A percentile compares a stretch with the other conserved stretches of the same genome.
These are phyloP conservation scores for Alectoris magna DNA, from an alignment of 2,797 vertebrate genomes.

Conservation along the genomic window DNA sequence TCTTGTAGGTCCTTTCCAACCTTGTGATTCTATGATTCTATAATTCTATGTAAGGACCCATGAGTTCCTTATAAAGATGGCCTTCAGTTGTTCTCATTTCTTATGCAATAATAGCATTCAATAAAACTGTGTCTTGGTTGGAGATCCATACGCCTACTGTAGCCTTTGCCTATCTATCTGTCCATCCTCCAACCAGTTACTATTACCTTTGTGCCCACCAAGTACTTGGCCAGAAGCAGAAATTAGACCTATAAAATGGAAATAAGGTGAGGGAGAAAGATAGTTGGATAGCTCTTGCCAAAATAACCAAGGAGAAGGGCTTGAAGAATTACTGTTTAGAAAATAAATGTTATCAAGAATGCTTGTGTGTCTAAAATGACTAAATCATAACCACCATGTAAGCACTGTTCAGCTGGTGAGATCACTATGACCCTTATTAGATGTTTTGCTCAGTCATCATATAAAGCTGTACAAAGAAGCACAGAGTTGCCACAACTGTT, in stretches of 20 bases:
- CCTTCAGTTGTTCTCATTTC: background rate
- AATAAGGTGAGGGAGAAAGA: background rate
- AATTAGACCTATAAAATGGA: background rate
- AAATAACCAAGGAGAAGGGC: background rate
- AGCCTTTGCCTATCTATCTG: background rate
- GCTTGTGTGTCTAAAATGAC: background rate
- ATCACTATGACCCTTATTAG: slow-evolving; percentile 9
- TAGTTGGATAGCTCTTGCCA: background rate
- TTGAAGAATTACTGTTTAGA: background rate
- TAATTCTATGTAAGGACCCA: background rate
- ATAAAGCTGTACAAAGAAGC: background rate
- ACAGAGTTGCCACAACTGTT: background rate
- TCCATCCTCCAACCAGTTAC: background rate
- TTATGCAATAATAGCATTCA: background rate
- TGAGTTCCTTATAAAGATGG: background rate
- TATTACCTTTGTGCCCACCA: background rate
- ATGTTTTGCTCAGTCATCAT: background rate
- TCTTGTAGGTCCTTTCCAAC: too few species aligned
- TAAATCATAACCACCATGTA: background rate
- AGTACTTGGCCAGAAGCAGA: background rate
- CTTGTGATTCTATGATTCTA: too few species aligned
- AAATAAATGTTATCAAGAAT: background rate
- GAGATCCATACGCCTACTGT: background rate
- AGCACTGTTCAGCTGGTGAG: background rate
- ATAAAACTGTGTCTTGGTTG: background rate